Conservation (phyloP, 2,888 invertebrate species). For the Platynereis dumerilii region DNA sequence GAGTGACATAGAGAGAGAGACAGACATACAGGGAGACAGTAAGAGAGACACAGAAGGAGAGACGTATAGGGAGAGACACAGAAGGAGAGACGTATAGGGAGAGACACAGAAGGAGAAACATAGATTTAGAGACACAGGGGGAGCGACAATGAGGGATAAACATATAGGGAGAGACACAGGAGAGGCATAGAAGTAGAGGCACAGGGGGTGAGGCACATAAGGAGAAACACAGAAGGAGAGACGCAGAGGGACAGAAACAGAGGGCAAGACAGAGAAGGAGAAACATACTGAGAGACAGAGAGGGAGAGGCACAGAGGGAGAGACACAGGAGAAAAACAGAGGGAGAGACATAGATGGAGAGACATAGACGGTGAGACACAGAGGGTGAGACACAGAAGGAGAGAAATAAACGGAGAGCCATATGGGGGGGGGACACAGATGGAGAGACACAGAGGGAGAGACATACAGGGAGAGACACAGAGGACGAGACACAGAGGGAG, state of each 20-base stretch:
- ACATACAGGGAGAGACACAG: too few species aligned
- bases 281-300: slow-evolving; percentile 4
- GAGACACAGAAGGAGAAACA: too few species aligned
- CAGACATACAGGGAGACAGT: neutral
- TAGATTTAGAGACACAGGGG: neutral
- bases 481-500: too few species aligned
- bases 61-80: too few species aligned
- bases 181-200: neutral
- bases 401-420: neutral
- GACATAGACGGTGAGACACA: neutral
- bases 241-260: neutral
- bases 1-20: neutral
- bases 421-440: too few species aligned
- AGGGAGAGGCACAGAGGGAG: too few species aligned
- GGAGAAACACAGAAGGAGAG: too few species aligned
- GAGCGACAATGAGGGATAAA: neutral
- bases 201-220: neutral
- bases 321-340: slow-evolving; percentile 2
- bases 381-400: slow-evolving; percentile 1
- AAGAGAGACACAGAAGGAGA: too few species aligned
- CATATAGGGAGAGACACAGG: neutral
- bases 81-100: too few species aligned
- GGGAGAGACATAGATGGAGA: slow-evolving; percentile 8
- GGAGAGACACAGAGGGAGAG: too few species aligned
- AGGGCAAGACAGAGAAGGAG: neutral